Evolutionary conservation across 2,888 invertebrate genomes (phyloP), one percentile per base, ranked within the genome.

Genomic region (Leucoma salicis): DNA sequence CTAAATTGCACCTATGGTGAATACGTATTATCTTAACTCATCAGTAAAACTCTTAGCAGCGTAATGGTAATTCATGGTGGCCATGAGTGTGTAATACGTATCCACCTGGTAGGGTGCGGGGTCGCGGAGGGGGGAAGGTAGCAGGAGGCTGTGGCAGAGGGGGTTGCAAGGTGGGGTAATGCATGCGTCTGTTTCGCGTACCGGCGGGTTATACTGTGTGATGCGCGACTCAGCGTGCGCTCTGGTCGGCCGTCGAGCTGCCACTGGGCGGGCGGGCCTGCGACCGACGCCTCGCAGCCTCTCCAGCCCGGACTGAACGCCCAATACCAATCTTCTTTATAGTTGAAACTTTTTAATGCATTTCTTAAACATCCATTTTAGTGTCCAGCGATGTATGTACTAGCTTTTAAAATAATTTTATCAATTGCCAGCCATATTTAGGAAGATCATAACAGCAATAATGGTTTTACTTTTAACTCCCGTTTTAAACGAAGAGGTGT

Each of bases 141-240:
- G 37, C 14, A 2, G 27, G 39, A 7, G 42, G 52, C 8, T 47
- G 53, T 43, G 53, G 38, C 39, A 50, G 42, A 36, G 28, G 43
- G 28, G 45, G 46, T 24, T 49, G 39, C 34, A 25, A 55, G 44
- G 35, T 40, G 31, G 64, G 66, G 67, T 64, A 42, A 44, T 69
- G 78, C 77, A 76, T 82, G 82, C 75, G 76, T 72, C 66, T 52
- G 74, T 79, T 70, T 72, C 83, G 84, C 85, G 86, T 87, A 87
- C 87, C 86, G 85, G 81, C 82, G 84, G 82, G 82, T 78, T 76
- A 73, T 76, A 70, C 66, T 40, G 66, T 70, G 74, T 71, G 77
- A 78, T 78, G 82, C 78, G 79, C 74, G 74, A 70, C 78, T 74
- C 81, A 79, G 72, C 85, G 88, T 86, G 85, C 87, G 86, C 87